Conservation (phyloP, 1,140 invertebrate genomes). For the Phenacoccus solenopsis region DNA sequence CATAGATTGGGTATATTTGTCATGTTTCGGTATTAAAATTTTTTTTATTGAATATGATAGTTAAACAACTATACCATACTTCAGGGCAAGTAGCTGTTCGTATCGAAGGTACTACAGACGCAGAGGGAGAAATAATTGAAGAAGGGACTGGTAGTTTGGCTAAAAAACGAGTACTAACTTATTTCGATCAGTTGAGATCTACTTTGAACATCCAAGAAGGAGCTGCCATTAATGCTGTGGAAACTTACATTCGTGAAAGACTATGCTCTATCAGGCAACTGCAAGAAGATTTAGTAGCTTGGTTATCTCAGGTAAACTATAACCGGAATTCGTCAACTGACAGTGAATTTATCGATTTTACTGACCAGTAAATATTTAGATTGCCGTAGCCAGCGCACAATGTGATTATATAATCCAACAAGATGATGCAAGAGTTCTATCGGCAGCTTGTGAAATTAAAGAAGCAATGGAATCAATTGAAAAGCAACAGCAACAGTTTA, state of each 20-base stretch:
- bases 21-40: slow-evolving; percentile 13
- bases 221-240: slow-evolving; percentile 42
- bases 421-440: slow-evolving; percentile 43
- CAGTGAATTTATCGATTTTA: neutral
- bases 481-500: slow-evolving; percentile 46
- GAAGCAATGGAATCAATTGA: slow-evolving; percentile 41
- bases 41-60: no score
- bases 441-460: slow-evolving; percentile 40
- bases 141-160: slow-evolving; percentile 38
- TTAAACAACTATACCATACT: no score
- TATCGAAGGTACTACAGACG: slow-evolving; percentile 34
- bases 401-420: slow-evolving; percentile 43
- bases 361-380: slow-evolving; percentile 27
- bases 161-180: slow-evolving; percentile 38
- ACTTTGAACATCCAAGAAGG: slow-evolving; percentile 42
- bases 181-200: slow-evolving; percentile 43
- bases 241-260: slow-evolving; percentile 44
- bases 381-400: slow-evolving; percentile 43
- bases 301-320: slow-evolving; percentile 38
- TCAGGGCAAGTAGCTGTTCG: slow-evolving; percentile 35
- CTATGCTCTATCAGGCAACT: slow-evolving; percentile 43
- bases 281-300: slow-evolving; percentile 43
- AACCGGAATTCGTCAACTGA: no score
- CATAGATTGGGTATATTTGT: slow-evolving; percentile 36
- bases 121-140: slow-evolving; percentile 28